Base-by-base conservation (phyloP, 1,140 invertebrate species). In the Cotesia typhae region DNA sequence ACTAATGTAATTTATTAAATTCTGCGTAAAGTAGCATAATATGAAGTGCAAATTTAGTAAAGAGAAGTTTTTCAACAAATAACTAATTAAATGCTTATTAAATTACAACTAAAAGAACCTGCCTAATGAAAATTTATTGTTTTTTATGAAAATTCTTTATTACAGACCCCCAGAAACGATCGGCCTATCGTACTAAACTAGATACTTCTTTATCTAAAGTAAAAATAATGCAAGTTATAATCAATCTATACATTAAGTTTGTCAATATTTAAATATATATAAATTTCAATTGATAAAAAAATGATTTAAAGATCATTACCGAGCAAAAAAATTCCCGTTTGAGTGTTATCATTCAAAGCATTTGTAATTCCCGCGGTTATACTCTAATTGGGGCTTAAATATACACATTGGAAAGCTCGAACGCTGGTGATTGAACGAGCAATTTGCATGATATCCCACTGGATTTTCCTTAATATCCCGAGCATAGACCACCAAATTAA, bases 361-460 rank as follows among this genome's bases (percentile, higher is more conserved):
- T 14, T 36, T 35, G 53, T 37, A n/a, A 20, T 70, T 51, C 55
- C 53, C 67, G 52, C 57, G 52, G 67, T 36, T 28, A 52, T 52
- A 70, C 55, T 28, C 55, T 70, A 70, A 70, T 70, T 70, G 60
- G 68, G 28, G 68, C 38, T 70, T 60, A 60, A 63, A 68, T 53
- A 53, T 68, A 38, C 55, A 68, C 41, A 47, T 20, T 70, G 59
- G 12, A 28, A 41, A 37, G 68, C 68, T 28, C 61, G 59, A 36
- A 14, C 59, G 14, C 63, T 35, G 37, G 59, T 63, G 57, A 70
- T 70, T 70, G 68, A 70, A 63, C 55, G 20, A 59, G 36, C 68
- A 70, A 70, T 70, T 70, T 70, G 47, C 68, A 70, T 70, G 68
- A 70, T 70, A 70, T 63, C 20, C 47, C 57, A 64, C 35, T 70